phyloP scores from a whole-genome alignment of 2,797 vertebrate genomes.

The Choloepus didactylus region DNA sequence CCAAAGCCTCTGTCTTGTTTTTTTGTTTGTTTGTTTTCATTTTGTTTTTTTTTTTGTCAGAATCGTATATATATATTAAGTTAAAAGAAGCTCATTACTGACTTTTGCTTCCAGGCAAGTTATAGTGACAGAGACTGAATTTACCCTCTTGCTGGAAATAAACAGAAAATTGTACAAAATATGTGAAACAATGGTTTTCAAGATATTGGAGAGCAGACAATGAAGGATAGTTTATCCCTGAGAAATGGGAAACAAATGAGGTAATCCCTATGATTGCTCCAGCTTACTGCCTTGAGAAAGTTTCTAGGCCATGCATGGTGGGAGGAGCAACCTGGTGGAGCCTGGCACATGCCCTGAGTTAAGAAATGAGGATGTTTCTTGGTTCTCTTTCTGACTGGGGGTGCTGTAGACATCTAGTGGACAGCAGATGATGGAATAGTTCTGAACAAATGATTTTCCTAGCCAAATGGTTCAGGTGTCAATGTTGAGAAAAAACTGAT shows the following conservation, averaged over 20 bases:
- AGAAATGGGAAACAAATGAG: not conserved
- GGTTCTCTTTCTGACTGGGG: not conserved
- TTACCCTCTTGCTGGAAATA: not conserved
- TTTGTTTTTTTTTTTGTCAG: not conserved
- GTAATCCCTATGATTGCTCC: not conserved
- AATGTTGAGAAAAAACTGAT: not conserved
- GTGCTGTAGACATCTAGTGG: not conserved
- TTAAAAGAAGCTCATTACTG: conserved; percentile 16
- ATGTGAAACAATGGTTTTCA: not conserved
- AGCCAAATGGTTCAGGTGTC: not conserved
- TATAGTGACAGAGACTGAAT: not conserved
- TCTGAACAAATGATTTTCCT: not conserved
- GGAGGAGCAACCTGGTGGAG: not conserved
- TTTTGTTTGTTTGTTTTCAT: no score
- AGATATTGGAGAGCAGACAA: not conserved
- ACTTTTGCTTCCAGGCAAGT: conserved; percentile 6
- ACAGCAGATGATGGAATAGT: not conserved
- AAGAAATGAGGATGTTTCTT: not conserved
- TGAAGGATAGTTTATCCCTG: not conserved
- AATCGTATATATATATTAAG: not conserved
- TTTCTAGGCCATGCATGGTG: not conserved
- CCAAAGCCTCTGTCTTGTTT: not conserved
- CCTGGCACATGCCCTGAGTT: not conserved
- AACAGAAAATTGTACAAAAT: not conserved
- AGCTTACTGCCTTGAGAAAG: not conserved